Percentiles rank a stretch among this genome's conserved stretches.
Evolutionary conservation across 2,888 invertebrate species (phyloP).

Genomic region (Epistrophe grossulariae): DNA sequence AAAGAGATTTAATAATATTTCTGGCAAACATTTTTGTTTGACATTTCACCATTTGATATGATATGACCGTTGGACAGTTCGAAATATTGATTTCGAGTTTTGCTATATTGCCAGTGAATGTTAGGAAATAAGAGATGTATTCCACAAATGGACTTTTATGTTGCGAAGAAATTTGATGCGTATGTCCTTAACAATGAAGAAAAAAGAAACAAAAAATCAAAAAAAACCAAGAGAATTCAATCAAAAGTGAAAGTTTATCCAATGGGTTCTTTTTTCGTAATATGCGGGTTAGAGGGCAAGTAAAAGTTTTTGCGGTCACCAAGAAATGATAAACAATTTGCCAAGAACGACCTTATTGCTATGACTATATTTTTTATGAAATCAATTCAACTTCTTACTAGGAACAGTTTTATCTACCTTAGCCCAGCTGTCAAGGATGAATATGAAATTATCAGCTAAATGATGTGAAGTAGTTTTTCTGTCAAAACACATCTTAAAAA

Average conservation of each 20-base stretch:
- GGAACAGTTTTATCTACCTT: not conserved
- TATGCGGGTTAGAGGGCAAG: not conserved
- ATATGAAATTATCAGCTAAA: not conserved
- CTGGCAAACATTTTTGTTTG: conserved; percentile 11
- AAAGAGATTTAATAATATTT: conserved; percentile 32
- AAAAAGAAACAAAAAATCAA: not conserved
- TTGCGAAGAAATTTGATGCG: not conserved
- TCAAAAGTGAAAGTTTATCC: not conserved
- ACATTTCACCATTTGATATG: conserved; percentile 21
- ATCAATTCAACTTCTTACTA: not conserved
- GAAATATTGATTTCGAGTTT: conserved; percentile 15
- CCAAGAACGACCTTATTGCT: not conserved
- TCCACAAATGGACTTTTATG: not conserved
- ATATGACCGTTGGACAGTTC: conserved; percentile 3
- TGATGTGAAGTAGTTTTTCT: not conserved
- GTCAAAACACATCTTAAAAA: not conserved
- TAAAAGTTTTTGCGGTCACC: not conserved
- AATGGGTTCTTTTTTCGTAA: not conserved
- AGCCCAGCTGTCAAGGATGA: not conserved
- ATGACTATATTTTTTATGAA: not conserved
- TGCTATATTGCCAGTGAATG: not conserved
- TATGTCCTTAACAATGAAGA: not conserved
- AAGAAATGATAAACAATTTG: not conserved
- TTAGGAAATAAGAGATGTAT: not conserved
- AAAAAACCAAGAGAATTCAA: not conserved